Base-by-base conservation (phyloP, 2,888 invertebrate genomes). In the Rhaphigaster nebulosa region DNA sequence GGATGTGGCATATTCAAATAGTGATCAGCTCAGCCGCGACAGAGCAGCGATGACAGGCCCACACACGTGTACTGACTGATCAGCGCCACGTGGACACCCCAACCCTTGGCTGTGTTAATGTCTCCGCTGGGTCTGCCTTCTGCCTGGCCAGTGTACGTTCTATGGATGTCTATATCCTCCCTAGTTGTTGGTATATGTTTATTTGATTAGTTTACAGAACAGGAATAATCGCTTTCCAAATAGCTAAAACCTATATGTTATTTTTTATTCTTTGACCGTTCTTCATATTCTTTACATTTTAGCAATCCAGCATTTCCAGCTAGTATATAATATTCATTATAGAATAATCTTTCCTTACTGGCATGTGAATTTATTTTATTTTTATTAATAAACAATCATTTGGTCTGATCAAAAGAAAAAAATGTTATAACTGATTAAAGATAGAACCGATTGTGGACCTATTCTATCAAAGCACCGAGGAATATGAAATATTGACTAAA, bases 51-150 rank as follows among this genome's bases (percentile, higher is more conserved):
- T 45, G 45, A 84, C 84, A 45, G 80, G 41, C 38, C 41, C 10
- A 13, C 18, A 70, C 80, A 84, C 84, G 84, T 84, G 84, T 45
- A 23, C n/a, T 84, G 84, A 84, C 45, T 41, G 84, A 84, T 84
- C 41, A 45, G 84, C 18, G 84, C 84, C 84, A 84, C 84, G 84
- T n/a, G 84, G 84, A 23, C 84, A n/a, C n/a, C n/a, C n/a, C 80
- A 80, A 10, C 80, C 80, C 76, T 41, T 23, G 41, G 70, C 29
- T 38, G 18, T 26, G 45, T 45, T 84, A 50, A 84, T 84, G 84
- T 26, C 38, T 41, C 38, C 80, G 38, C 18, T 41, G 80, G 13
- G 65, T 13, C 26, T 26, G 84, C 84, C 84, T 41, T 45, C 45
- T 84, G 45, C 26, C 80, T 26, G 18, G 13, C 18, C 15, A 8